A percentile compares a stretch with the other conserved stretches of the same genome.
Evolutionary conservation across 2,797 vertebrate genomes (phyloP).

Genomic region (Helostoma temminkii): DNA sequence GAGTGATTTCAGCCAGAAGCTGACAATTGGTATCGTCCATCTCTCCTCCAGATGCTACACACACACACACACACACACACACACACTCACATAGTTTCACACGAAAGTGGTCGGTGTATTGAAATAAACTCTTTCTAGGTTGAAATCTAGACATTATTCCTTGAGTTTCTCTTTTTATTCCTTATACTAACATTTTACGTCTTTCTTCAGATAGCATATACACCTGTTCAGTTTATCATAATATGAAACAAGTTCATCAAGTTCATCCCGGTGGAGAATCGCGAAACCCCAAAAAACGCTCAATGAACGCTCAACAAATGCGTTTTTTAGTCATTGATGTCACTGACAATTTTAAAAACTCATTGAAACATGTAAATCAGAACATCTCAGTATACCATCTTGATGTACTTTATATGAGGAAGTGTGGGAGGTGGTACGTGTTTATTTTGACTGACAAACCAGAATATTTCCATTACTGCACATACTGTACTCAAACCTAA

Average conservation of each 20-base stretch:
- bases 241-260: too few species aligned
- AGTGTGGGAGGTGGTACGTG: constrained; percentile 59
- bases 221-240: too few species aligned
- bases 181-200: neutral
- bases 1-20: constrained; percentile 49
- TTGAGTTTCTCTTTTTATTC: neutral
- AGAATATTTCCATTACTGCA: constrained; percentile 52
- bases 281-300: too few species aligned
- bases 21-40: constrained; percentile 13
- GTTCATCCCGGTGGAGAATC: too few species aligned
- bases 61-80: constrained; percentile 2
- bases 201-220: neutral
- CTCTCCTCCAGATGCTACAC: neutral
- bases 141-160: constrained; percentile 7
- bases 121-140: neutral
- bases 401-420: constrained; percentile 28
- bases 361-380: constrained; percentile 11
- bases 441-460: constrained; percentile 53
- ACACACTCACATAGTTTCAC: neutral
- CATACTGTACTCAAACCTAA: neutral
- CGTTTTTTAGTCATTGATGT: neutral
- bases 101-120: neutral
- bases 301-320: neutral
- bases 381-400: constrained; percentile 11
- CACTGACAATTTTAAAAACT: constrained; percentile 14